These are phyloP conservation scores for Ophion slaviceki DNA, from an alignment of 2,888 invertebrate genomes.

Conservation along the genomic window DNA sequence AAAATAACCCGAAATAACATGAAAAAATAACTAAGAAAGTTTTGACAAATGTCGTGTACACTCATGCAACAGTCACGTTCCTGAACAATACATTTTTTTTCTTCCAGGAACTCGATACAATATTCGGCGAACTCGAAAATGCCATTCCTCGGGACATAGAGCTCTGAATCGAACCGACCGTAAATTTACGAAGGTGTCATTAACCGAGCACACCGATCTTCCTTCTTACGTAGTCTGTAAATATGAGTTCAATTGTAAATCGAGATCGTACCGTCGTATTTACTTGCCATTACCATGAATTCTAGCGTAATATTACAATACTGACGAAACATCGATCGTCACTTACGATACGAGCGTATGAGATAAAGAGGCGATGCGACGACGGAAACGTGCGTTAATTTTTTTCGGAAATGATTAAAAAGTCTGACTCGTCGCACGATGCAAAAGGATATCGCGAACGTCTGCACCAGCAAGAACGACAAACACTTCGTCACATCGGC, in stretches of 20 bases:
- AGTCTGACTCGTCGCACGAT: background rate
- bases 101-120: conserved; percentile 77
- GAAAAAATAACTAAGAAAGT: no score
- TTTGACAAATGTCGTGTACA: no score
- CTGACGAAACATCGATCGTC: conserved; percentile 2
- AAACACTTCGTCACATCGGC: background rate
- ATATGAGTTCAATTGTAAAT: conserved; percentile 69
- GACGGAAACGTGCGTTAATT: background rate
- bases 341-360: conserved; percentile 13
- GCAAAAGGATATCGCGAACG: background rate
- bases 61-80: background rate
- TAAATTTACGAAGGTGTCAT: background rate
- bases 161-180: conserved; percentile 67
- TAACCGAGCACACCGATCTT: conserved; percentile 20
- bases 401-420: conserved; percentile 8
- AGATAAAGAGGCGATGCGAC: background rate
- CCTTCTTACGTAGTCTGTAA: conserved; percentile 69
- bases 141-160: conserved; percentile 76
- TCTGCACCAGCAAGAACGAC: conserved; percentile 1
- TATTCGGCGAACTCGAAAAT: conserved; percentile 79
- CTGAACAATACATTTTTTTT: conserved; percentile 13
- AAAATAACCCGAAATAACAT: no score
- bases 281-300: conserved; percentile 28
- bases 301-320: conserved; percentile 22
- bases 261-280: conserved; percentile 46